Percentiles rank a stretch among this genome's conserved stretches.
Evolutionary conservation across 2,888 invertebrate species (phyloP).

Genomic region (Zhuqinia jingwanae): DNA sequence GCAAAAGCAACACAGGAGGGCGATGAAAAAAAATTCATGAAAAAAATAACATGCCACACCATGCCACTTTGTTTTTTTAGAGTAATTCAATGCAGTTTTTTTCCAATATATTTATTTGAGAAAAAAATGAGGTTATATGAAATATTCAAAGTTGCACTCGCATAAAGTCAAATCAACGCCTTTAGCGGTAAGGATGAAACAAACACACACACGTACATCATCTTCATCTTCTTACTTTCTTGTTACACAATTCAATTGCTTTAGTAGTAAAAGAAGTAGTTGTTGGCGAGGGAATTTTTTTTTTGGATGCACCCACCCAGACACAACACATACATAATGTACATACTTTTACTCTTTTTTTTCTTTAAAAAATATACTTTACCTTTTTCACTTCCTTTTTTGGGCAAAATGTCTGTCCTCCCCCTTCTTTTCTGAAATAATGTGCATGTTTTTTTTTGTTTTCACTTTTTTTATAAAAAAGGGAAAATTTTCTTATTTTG

Average conservation of each 20-base stretch:
- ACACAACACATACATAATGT: neutral
- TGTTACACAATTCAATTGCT: constrained; percentile 42
- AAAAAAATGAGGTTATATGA: constrained; percentile 17
- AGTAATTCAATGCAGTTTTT: neutral
- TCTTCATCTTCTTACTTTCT: neutral
- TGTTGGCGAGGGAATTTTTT: too few species aligned
- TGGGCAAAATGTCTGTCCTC: neutral
- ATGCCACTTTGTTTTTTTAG: neutral
- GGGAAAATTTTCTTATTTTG: neutral
- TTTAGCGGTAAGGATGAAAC: neutral
- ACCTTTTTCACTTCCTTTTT: neutral
- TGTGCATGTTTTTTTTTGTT: neutral
- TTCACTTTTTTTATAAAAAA: neutral
- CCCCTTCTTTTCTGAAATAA: neutral
- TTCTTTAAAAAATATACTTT: neutral
- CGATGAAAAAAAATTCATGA: constrained; percentile 2
- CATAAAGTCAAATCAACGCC: constrained; percentile 45
- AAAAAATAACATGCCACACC: neutral
- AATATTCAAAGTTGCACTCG: neutral
- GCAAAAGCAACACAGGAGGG: neutral
- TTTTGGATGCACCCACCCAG: too few species aligned
- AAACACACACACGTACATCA: constrained; percentile 13
- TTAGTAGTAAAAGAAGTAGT: neutral
- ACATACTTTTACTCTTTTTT: constrained; percentile 13
- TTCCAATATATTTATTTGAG: neutral